Evolutionary conservation across 2,797 vertebrate genomes (phyloP), one percentile per base, ranked within the genome.

Genomic region (Eupleurogrammus muticus): DNA sequence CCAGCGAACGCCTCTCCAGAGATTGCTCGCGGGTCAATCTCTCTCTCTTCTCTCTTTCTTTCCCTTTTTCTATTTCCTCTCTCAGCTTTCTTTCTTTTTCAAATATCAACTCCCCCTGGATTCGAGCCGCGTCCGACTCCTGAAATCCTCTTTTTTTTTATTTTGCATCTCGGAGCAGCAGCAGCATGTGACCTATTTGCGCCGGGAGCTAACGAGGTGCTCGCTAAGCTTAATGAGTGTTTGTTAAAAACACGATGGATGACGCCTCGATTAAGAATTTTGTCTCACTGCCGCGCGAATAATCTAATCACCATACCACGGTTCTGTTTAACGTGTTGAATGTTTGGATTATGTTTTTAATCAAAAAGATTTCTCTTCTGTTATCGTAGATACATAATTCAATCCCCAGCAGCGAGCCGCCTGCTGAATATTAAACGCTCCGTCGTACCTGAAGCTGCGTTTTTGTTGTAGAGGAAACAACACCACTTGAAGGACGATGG

Each of bases 11-110:
- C 77, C 82, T 90, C 92, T 90, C 90, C 48, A 52, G 89, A 92
- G 92, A 92, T 69, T 79, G 83, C 77, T 77, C 65, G 79, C 81
- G 84, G 92, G 92, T 92, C 90, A 93, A 89, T 80, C 83, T 85
- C 77, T 73, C 79, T 61, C 63, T 72, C 64, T 48, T 53, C 64
- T 77, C 35, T 66, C 23, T 38, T 42, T 52, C 44, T 49, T 54
- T 20, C 42, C 17, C 48, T 24, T 55, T 58, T 48, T 5, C 19
- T 19, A 44, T 42, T 73, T 46, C 49, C 69, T 59, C 56, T 20
- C 54, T 35, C 63, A 44, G 70, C 80, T 78, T 82, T 68, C 69
- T n/a, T n/a, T n/a, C 6, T 6, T 81, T 83, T 75, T 83, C 62
- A 77, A 87, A 87, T 69, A 77, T 74, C 63, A 86, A 88, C 73